phyloP scores from a whole-genome alignment of 2,797 vertebrate species.

The Emydoidea blandingii region DNA sequence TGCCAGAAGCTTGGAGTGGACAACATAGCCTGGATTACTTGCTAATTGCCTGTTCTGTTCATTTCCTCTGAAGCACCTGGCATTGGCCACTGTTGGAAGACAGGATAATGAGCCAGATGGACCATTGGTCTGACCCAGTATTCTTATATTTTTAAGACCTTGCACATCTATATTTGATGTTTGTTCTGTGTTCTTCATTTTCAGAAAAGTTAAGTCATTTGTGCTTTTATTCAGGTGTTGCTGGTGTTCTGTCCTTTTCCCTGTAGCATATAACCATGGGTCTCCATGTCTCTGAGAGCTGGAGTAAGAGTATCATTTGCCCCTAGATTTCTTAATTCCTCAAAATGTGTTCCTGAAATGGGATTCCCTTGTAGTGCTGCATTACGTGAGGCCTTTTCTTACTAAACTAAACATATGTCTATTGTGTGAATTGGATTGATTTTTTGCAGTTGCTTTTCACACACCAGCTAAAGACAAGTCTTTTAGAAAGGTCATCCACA shows the following conservation, averaged over 20 bases:
- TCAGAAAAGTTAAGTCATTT: not conserved
- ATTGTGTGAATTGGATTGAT: too few relatives aligned
- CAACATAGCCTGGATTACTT: too few relatives aligned
- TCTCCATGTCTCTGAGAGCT: rapidly evolving
- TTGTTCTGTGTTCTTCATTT: not conserved
- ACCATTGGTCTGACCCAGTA: too few relatives aligned
- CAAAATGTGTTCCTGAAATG: rapidly evolving
- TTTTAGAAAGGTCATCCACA: rapidly evolving
- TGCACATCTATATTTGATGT: not conserved
- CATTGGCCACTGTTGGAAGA: too few relatives aligned
- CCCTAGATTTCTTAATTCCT: not conserved
- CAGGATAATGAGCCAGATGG: too few relatives aligned
- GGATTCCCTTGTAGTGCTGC: not conserved
- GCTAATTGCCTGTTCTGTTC: too few relatives aligned
- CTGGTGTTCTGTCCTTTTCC: not conserved
- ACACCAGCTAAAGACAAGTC: not conserved
- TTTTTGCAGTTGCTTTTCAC: too few relatives aligned
- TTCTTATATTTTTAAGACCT: not conserved
- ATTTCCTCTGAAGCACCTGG: too few relatives aligned
- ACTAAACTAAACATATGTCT: too few relatives aligned
- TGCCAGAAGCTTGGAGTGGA: too few relatives aligned
- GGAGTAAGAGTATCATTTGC: not conserved
- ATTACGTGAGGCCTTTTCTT: too few relatives aligned
- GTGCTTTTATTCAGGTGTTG: rapidly evolving
- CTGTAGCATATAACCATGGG: rapidly evolving